Evolutionary conservation across 2,113 vertebrate species (phyloP), one percentile per base, ranked within the genome.

Genomic region (Bos indicus): DNA sequence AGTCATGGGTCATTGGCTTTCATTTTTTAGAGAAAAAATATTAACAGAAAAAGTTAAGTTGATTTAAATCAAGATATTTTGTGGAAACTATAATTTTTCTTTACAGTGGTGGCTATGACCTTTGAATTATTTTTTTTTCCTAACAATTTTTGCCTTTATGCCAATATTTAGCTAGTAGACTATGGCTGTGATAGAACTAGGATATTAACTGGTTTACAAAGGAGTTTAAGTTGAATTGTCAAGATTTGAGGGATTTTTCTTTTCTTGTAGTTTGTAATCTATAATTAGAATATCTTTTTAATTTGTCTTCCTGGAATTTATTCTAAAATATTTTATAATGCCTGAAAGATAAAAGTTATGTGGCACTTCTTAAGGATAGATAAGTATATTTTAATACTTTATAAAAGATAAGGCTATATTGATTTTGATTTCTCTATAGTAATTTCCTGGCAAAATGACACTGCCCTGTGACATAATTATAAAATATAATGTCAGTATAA

Each of bases 211-310:
- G 51, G 36, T 64, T 96, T 64, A 56, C 23, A 85, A n/a, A 90
- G 21, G 13, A 90, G 80, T 85, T 93, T 23, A 71, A 85, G 62
- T 17, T 10, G 21, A 95, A 54, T 80, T 67, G 48, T 54, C 52
- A 80, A 81, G 11, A 43, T 74, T 78, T 91, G 43, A 91, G 30
- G n/a, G 5, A 57, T 74, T 96, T 92, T 90, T 28, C 7, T 84
- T 96, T 90, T 78, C 43, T 74, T 3, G n/a, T 80, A 33, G 23
- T 92, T 95, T 91, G 5, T 96, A 92, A 62, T 40, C 95, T 16
- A 40, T 78, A 82, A 60, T 74, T 95, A n/a, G 94, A 96, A 85
- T 94, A 33, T 64, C 33, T 78, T 91, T 85, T 87, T 36, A 83
- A 54, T 94, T 77, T 59, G 10, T 85, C 33, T 77, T 85, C 13